Base-by-base conservation (phyloP, 1,140 invertebrate species). In the Diorhabda sublineata region DNA sequence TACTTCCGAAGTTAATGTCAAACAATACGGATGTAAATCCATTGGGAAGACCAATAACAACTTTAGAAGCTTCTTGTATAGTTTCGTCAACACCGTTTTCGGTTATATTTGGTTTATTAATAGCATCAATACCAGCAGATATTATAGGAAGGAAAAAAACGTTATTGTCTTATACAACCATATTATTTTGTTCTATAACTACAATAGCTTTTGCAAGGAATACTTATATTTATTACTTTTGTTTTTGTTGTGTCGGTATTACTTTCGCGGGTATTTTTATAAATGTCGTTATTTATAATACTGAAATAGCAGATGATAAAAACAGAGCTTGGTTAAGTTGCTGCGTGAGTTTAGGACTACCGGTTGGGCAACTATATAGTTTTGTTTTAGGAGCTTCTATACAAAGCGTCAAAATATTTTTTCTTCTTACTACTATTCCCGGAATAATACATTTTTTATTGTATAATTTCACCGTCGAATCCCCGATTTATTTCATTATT, bases 11-110 rank as follows among this genome's bases (percentile, higher is more conserved):
- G 6, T 52, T 52, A 4, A 8, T n/a, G n/a, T 52, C 47, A 4
- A 52, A 52, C 6, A 52, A 52, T 4, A 52, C 47, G n/a, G 11
- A 61, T 5, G 8, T 57, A 75, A 52, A 52, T n/a, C 47, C 47
- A 3, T 4, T 52, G 47, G 47, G n/a, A 8, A 4, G 4, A 52
- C 47, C 47, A 8, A 52, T 52, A 8, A 52, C 47, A 2, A 6
- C 47, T 52, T 52, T 52, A 3, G 3, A 52, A 52, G n/a, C 4
- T 6, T 52, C 47, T 52, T 2, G 6, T 52, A 52, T 52, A 3
- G 6, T 52, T 8, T 52, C 47, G n/a, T 6, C 47, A 8, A 6
- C 3, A 52, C 6, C 47, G 2, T 52, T 52, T 4, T 6, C 6
- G 6, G 3, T 3, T 2, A 6, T 52, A 52, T 8, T 52, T 4